Evolutionary conservation across 2,888 invertebrate species (phyloP).

Genomic region (Drosophila fungiperda): DNA sequence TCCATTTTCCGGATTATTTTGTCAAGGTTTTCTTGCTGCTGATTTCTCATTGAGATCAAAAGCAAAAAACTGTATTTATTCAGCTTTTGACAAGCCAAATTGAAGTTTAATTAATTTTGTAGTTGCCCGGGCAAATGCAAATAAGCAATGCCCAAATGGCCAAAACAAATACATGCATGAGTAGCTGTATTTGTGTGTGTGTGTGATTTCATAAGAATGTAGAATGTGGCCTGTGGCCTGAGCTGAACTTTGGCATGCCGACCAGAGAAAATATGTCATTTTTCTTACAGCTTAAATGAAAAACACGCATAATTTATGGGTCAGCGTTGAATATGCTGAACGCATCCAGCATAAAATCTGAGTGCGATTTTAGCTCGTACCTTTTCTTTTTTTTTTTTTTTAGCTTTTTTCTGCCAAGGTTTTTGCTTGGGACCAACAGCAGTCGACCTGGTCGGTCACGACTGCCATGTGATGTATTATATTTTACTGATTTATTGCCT

Average conservation of each 20-base stretch:
- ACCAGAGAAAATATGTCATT: constrained; percentile 75
- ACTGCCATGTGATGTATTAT: constrained; percentile 73
- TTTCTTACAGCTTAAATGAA: constrained; percentile 60
- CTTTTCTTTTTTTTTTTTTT: background rate
- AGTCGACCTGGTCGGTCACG: constrained; percentile 20
- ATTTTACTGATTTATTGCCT: constrained; percentile 74
- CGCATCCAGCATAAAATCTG: constrained; percentile 60
- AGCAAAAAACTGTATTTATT: constrained; percentile 57
- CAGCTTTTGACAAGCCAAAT: constrained; percentile 65
- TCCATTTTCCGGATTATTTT: constrained; percentile 11
- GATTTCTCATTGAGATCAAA: background rate
- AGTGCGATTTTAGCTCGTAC: constrained; percentile 21
- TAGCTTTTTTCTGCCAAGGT: constrained; percentile 5
- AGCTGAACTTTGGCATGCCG: constrained; percentile 41
- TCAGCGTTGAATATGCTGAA: constrained; percentile 34
- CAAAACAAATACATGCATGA: constrained; percentile 19
- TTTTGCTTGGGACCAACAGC: constrained; percentile 7
- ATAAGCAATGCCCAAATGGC: constrained; percentile 31
- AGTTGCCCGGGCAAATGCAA: constrained; percentile 37
- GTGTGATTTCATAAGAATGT: constrained; percentile 16
- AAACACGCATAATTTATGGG: constrained; percentile 72
- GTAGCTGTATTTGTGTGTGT: background rate
- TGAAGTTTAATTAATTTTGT: constrained; percentile 70
- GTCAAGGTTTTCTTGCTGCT: constrained; percentile 1
- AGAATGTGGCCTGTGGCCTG: constrained; percentile 46